Evolutionary conservation across 2,113 vertebrate genomes (phyloP).

Genomic region (Rhabdornis inornatus): DNA sequence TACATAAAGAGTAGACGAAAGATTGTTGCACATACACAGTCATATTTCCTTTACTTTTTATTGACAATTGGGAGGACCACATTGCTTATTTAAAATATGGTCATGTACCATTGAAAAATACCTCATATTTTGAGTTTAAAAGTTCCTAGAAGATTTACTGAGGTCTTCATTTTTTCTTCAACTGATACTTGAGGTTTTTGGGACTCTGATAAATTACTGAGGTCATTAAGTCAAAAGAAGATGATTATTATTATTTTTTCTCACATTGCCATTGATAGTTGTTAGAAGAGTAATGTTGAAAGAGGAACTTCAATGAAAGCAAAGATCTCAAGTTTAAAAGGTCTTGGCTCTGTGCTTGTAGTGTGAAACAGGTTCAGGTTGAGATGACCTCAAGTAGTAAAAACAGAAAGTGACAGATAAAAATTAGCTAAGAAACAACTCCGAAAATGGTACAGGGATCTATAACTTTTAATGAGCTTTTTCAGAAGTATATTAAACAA

Average conservation of each 20-base stretch:
- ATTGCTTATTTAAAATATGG: not conserved
- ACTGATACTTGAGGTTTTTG: not conserved
- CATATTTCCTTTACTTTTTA: not conserved
- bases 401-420: not conserved
- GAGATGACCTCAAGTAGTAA: not conserved
- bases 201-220: conserved; percentile 25
- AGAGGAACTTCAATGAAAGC: not conserved
- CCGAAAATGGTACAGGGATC: not conserved
- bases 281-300: not conserved
- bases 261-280: not conserved
- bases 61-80: not conserved
- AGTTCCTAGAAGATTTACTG: not conserved
- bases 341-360: not conserved
- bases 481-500: not conserved
- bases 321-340: not conserved
- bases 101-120: not conserved
- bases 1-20: not conserved
- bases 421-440: not conserved
- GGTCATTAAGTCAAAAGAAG: not conserved
- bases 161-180: not conserved
- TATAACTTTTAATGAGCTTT: not conserved
- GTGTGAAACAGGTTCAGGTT: not conserved
- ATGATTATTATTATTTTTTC: not conserved
- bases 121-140: not conserved
- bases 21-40: not conserved